phyloP scores from a whole-genome alignment of 2,888 invertebrate genomes.

The Ommatoiulus sabulosus region DNA sequence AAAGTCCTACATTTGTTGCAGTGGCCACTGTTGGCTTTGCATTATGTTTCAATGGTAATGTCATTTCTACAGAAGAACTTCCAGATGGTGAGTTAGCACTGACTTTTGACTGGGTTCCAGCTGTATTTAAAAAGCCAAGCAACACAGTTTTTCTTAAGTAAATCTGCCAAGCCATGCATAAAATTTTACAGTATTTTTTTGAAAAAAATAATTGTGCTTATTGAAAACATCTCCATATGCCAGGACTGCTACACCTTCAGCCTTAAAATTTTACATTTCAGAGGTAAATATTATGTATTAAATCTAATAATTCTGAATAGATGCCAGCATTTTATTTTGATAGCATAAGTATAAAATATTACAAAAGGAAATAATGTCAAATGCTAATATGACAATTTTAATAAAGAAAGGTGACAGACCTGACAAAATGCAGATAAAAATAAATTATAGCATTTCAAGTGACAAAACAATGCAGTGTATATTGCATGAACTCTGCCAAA shows the following conservation, averaged over 20 bases:
- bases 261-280: background rate
- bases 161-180: conserved; percentile 45
- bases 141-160: conserved; percentile 42
- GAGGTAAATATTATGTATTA: background rate
- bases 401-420: background rate
- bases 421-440: background rate
- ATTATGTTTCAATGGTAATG: conserved; percentile 41
- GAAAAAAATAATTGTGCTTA: background rate
- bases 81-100: conserved; percentile 31
- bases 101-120: conserved; percentile 32
- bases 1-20: conserved; percentile 42
- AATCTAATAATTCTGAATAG: background rate
- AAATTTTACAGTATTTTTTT: background rate
- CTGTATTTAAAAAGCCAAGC: conserved; percentile 46
- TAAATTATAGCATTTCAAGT: background rate
- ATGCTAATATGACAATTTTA: background rate
- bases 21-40: conserved; percentile 32
- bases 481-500: background rate
- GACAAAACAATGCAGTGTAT: conserved; percentile 29
- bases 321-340: background rate
- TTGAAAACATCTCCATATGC: background rate
- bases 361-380: background rate
- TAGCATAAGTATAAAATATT: background rate
- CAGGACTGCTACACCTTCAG: background rate
- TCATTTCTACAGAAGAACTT: conserved; percentile 38